These are phyloP conservation scores for Aspidoscelis tigris DNA, from an alignment of 2,113 vertebrate species.

Conservation along the genomic window DNA sequence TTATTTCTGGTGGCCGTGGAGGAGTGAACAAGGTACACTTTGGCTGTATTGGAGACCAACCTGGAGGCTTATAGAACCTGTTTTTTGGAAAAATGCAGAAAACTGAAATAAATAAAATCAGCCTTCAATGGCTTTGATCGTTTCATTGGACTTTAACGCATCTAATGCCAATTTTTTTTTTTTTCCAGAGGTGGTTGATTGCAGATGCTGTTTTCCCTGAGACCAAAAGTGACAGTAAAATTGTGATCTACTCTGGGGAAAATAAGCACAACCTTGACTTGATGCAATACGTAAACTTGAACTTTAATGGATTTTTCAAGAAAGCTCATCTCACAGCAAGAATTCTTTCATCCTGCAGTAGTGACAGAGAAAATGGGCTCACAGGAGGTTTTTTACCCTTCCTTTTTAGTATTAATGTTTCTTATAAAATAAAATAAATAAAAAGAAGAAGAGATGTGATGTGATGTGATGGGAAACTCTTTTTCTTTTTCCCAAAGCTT, in stretches of 20 bases:
- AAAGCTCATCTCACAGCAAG: constrained; percentile 50
- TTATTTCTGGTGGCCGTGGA: background rate
- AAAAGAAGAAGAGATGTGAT: constrained; percentile 1
- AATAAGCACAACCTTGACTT: constrained; percentile 15
- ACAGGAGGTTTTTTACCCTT: background rate
- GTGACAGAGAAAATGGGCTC: constrained; percentile 50
- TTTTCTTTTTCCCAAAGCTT: constrained; percentile 51
- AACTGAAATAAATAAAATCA: constrained; percentile 25
- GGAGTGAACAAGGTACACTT: background rate
- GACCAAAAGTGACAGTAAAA: constrained; percentile 60
- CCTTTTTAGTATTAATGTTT: constrained; percentile 50
- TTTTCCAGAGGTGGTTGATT: background rate
- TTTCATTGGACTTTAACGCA: background rate
- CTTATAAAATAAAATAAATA: constrained; percentile 8
- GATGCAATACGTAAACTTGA: constrained; percentile 46
- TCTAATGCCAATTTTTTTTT: background rate
- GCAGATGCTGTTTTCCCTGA: constrained; percentile 42
- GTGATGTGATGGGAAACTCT: constrained; percentile 29
- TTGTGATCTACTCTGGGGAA: constrained; percentile 63
- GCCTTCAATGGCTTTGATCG: background rate
- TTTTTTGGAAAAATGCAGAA: background rate
- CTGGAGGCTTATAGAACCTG: too few species aligned
- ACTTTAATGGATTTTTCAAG: constrained; percentile 66
- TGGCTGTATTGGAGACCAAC: background rate
- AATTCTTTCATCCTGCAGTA: constrained; percentile 61